Conservation (phyloP, 2,888 invertebrate species). For the Sialis lutaria region DNA sequence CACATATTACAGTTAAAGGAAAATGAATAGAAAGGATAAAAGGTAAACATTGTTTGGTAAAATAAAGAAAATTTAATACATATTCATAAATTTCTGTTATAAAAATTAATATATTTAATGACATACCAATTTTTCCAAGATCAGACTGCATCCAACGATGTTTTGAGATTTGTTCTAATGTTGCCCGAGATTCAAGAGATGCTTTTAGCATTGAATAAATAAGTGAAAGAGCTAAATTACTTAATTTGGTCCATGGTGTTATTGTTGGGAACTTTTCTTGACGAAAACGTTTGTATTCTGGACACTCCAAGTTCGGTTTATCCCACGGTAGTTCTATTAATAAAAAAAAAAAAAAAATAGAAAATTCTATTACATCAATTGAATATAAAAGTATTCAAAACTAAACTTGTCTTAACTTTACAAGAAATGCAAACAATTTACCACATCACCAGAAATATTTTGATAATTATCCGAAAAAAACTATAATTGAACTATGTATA, state of each 20-base stretch:
- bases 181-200: conserved; percentile 43
- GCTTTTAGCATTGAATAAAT: conserved; percentile 58
- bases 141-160: conserved; percentile 56
- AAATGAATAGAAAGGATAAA: no score
- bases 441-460: no score
- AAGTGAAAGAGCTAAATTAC: conserved; percentile 55
- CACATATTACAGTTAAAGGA: no score
- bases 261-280: conserved; percentile 42
- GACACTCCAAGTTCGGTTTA: conserved; percentile 50
- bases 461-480: no score
- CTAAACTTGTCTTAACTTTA: no score
- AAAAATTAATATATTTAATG: background rate
- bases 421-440: no score
- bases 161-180: conserved; percentile 45
- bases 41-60: no score
- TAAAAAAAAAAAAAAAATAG: conserved; percentile 10
- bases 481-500: no score
- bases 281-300: conserved; percentile 61
- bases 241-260: conserved; percentile 69
- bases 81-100: background rate
- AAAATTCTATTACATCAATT: background rate
- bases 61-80: no score
- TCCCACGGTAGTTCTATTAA: conserved; percentile 87
- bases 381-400: background rate
- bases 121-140: conserved; percentile 26